phyloP scores from a whole-genome alignment of 2,113 vertebrate species.

The Leptobrachium leishanense region DNA sequence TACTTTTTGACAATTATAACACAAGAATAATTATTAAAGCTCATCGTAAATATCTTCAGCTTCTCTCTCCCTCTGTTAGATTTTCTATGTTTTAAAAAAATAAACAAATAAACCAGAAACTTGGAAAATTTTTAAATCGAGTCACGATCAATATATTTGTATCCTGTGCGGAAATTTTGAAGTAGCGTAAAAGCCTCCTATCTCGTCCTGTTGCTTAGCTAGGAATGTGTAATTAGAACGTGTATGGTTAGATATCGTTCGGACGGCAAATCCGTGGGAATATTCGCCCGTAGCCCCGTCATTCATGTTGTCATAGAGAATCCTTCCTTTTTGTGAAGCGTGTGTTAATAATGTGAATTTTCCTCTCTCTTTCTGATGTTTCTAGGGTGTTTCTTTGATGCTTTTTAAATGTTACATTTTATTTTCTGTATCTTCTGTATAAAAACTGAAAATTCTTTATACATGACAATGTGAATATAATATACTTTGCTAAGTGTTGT shows the following conservation, averaged over 20 bases:
- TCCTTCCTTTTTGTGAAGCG: conserved; percentile 56
- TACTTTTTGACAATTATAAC: no score
- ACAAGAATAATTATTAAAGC: no score
- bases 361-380: conserved; percentile 48
- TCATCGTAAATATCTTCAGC: no score
- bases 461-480: conserved; percentile 63
- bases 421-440: conserved; percentile 75
- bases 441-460: conserved; percentile 74
- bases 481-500: conserved; percentile 91
- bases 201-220: neutral
- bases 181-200: neutral
- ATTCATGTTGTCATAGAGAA: conserved; percentile 54
- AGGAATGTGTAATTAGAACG: neutral
- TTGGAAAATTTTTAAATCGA: neutral
- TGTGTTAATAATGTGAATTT: conserved; percentile 56
- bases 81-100: no score
- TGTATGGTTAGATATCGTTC: conserved; percentile 19
- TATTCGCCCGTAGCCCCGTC: neutral
- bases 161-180: conserved; percentile 6
- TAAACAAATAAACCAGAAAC: no score
- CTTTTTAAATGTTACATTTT: conserved; percentile 69
- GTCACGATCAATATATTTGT: neutral
- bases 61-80: no score
- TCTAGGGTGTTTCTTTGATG: conserved; percentile 65
- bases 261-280: conserved; percentile 16